A percentile compares a stretch with the other conserved stretches of the same genome.
Conservation (phyloP, 2,888 invertebrate genomes). For the Chrysotoxum bicinctum region DNA sequence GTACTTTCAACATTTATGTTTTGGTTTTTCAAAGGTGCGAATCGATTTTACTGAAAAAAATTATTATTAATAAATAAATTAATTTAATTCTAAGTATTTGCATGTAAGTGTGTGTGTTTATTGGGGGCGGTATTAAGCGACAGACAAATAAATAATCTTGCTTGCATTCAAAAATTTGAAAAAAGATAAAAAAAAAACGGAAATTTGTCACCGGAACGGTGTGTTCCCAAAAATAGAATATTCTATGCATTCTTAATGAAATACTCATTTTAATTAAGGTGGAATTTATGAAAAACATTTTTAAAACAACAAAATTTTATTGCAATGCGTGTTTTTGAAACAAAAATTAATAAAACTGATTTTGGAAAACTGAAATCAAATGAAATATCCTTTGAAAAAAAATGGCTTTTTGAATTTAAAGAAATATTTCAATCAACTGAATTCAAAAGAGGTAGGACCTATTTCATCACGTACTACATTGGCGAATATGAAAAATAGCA, state of each 20-base stretch:
- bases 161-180: constrained; percentile 36
- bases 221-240: constrained; percentile 58
- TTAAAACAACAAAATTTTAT: background rate
- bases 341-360: background rate
- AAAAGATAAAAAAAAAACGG: constrained; percentile 31
- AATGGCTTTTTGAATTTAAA: background rate
- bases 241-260: constrained; percentile 50
- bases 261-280: constrained; percentile 40
- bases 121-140: constrained; percentile 28
- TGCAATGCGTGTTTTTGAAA: background rate
- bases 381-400: background rate
- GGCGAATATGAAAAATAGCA: background rate
- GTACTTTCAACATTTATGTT: background rate
- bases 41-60: constrained; percentile 45
- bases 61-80: constrained; percentile 32
- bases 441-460: background rate
- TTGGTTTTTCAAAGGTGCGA: constrained; percentile 43
- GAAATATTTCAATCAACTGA: background rate
- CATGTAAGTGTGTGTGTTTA: background rate
- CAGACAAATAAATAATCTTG: constrained; percentile 12
- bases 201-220: constrained; percentile 70
- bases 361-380: background rate
- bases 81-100: constrained; percentile 7
- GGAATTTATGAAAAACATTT: constrained; percentile 2
- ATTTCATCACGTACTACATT: background rate